Conservation (phyloP, 2,113 vertebrate genomes). For the Ceyx margarethae region DNA sequence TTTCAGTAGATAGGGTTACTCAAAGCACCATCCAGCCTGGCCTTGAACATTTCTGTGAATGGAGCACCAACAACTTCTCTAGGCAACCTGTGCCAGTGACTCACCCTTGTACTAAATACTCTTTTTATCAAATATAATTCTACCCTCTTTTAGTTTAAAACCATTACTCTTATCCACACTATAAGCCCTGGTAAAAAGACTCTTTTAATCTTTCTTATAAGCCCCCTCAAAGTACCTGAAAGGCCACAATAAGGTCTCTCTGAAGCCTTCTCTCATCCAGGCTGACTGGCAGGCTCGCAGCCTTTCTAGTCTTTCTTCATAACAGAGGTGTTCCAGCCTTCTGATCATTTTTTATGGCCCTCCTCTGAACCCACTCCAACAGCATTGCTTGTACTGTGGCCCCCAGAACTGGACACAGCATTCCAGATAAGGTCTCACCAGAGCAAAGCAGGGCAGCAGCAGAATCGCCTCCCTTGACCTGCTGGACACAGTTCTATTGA, state of each 20-base stretch:
- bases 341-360: background rate
- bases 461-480: background rate
- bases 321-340: background rate
- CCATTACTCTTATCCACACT: background rate
- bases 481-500: background rate
- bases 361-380: background rate
- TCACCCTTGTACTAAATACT: background rate
- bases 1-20: background rate
- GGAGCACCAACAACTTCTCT: background rate
- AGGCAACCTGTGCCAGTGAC: background rate
- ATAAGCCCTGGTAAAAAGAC: background rate
- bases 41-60: background rate
- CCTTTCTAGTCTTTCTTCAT: background rate
- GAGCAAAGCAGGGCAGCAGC: background rate
- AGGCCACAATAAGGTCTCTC: background rate
- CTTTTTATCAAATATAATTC: background rate
- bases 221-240: background rate
- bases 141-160: background rate
- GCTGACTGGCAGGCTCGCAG: background rate
- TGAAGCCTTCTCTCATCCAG: background rate
- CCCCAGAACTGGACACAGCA: background rate
- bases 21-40: background rate
- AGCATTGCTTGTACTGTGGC: no score
- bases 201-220: background rate
- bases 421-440: background rate